Percentiles rank a stretch among this genome's conserved stretches.
Conservation (phyloP, 1,140 invertebrate species). For the Drosophila kanapiae region DNA sequence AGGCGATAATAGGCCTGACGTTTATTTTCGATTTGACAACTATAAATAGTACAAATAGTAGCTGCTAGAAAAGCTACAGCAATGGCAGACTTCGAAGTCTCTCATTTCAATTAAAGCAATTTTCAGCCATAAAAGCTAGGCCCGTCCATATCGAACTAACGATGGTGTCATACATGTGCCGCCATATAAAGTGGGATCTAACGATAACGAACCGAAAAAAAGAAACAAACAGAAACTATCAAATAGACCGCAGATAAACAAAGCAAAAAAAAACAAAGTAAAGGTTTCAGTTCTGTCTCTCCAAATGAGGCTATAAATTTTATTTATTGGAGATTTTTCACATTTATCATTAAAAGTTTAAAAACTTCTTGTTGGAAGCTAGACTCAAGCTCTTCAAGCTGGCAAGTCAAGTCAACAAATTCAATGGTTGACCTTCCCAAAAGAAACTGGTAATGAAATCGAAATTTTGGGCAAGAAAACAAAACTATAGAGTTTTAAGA, state of each 20-base stretch:
- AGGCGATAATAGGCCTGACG: conserved; percentile 12
- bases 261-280: conserved; percentile 15
- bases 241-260: conserved; percentile 19
- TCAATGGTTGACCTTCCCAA: conserved; percentile 22
- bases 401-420: conserved; percentile 48
- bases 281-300: conserved; percentile 39
- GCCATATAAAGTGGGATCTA: conserved; percentile 43
- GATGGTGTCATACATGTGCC: conserved; percentile 64
- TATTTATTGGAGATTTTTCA: conserved; percentile 22
- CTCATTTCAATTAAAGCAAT: conserved; percentile 42
- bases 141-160: conserved; percentile 35
- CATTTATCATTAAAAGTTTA: conserved; percentile 34
- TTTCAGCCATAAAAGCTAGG: conserved; percentile 28
- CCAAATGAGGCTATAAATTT: conserved; percentile 42
- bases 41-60: conserved; percentile 30
- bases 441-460: conserved; percentile 65
- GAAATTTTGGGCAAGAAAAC: conserved; percentile 37
- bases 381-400: conserved; percentile 24
- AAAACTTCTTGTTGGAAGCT: conserved; percentile 8
- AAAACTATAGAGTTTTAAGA: not conserved
- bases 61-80: conserved; percentile 2
- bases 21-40: conserved; percentile 24
- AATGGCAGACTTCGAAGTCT: conserved; percentile 27
- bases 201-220: conserved; percentile 16
- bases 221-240: conserved; percentile 14